Base-by-base conservation (phyloP, 1,140 invertebrate species). In the Drosophila watanabei region DNA sequence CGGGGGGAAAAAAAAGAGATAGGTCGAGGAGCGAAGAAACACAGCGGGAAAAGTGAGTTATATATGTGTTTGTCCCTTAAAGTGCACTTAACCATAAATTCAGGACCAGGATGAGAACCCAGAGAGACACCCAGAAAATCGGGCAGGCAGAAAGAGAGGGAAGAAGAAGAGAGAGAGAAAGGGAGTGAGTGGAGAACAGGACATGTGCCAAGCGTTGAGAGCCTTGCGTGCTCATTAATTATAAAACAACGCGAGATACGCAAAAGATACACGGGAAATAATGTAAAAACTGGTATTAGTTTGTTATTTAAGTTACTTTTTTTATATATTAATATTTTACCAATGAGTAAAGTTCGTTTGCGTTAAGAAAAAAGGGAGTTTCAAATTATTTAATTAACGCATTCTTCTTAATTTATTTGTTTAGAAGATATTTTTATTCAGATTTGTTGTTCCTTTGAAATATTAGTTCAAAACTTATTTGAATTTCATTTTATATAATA, bases 51-150 rank as follows among this genome's bases (percentile, higher is more conserved):
- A 85, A 85, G 73, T 90, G 81, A 88, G 85, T 88, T 89, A 88
- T 88, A 89, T 88, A 72, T 88, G 73, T 88, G 85, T 89, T 88
- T 88, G 86, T 90, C 79, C 86, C 82, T 90, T 90, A 90, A 90
- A 90, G 86, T 90, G 86, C 86, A 90, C 87, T 90, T 90, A 90
- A 90, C 79, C 86, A 90, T 90, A 90, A 90, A 90, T 90, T 90
- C 86, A 77, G 62, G 41, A 78, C 62, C 66, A 73, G 46, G 70
- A 61, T 61, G 70, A 73, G 56, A 71, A 61, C 16, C 54, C 75
- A 18, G 39, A 85, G 58, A 66, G 66, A 57, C 60, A 68, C 46
- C 45, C 39, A 60, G 37, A 64, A 39, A 43, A 49, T 35, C 13
- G 49, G 13, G 48, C 20, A 14, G 8, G 33, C 35, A 37, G 48